Evolutionary conservation across 2,797 vertebrate genomes (phyloP).

Genomic region (Lepidocolaptes lacrymiger): DNA sequence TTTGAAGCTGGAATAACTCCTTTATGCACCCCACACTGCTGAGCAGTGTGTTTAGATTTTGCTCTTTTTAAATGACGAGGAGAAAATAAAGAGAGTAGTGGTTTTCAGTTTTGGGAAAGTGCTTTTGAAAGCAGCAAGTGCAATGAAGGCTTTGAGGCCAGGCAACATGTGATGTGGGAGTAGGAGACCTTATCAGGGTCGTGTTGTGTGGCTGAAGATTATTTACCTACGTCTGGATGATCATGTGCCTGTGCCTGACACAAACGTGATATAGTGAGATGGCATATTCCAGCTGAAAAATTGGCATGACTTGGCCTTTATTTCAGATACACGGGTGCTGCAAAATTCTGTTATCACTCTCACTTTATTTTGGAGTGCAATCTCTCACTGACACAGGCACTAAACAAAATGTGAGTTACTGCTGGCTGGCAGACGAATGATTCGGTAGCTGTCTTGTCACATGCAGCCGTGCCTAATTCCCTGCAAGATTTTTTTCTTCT

Average conservation of each 20-base stretch:
- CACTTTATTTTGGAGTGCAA: not conserved
- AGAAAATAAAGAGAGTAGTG: not conserved
- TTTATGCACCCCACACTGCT: not conserved
- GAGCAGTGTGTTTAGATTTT: not conserved
- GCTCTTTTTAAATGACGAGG: not conserved
- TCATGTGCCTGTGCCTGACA: not conserved
- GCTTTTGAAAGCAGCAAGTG: not conserved
- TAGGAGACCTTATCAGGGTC: not conserved
- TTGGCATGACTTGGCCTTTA: not conserved
- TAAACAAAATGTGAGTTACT: not conserved
- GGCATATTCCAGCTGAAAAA: constrained; percentile 15
- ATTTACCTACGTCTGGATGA: not conserved
- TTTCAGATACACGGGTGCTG: not conserved
- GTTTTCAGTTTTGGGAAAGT: not conserved
- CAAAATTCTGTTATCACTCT: not conserved
- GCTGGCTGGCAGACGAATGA: not conserved
- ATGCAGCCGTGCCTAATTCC: not conserved
- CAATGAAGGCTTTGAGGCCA: not conserved
- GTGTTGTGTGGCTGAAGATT: not conserved
- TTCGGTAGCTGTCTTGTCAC: not conserved
- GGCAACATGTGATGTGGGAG: not conserved
- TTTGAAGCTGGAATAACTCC: not conserved
- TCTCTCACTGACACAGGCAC: not conserved
- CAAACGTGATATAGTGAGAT: not conserved
- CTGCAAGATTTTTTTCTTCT: not conserved